phyloP scores from a whole-genome alignment of 2,797 vertebrate species.

The Cynodonichthys magdalenae region DNA sequence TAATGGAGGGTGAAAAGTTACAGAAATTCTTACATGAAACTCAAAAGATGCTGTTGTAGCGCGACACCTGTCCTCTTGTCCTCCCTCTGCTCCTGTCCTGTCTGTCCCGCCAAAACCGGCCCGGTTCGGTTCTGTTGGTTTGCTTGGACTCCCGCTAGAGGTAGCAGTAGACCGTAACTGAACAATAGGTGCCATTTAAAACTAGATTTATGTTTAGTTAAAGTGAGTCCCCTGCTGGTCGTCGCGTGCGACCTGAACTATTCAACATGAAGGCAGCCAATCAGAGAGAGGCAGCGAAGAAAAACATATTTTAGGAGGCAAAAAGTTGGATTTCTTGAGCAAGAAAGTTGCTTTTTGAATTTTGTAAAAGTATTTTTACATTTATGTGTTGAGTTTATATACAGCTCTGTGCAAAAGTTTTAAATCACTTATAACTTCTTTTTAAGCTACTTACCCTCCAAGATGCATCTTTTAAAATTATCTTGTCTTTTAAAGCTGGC shows the following conservation, averaged over 20 bases:
- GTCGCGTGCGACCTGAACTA: constrained; percentile 22
- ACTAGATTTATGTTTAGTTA: constrained; percentile 45
- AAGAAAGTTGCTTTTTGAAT: too few relatives aligned
- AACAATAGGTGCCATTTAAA: constrained; percentile 75
- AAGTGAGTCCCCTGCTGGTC: constrained; percentile 59
- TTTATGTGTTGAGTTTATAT: too few relatives aligned
- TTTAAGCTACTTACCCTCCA: too few relatives aligned
- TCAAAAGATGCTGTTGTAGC: too few relatives aligned
- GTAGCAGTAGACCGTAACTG: background rate
- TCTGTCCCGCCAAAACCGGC: too few relatives aligned
- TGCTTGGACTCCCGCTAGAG: too few relatives aligned
- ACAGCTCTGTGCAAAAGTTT: too few relatives aligned
- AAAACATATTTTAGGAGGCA: background rate
- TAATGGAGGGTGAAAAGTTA: background rate
- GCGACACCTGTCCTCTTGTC: background rate
- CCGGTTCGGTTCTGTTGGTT: background rate
- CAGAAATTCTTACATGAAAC: constrained; percentile 33
- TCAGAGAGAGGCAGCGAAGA: background rate
- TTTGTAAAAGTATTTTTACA: too few relatives aligned
- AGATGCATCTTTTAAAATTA: too few relatives aligned
- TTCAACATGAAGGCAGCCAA: background rate
- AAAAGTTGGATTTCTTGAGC: too few relatives aligned
- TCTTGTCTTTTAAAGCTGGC: too few relatives aligned
- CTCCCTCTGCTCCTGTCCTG: fast-evolving
- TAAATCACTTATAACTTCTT: too few relatives aligned